phyloP scores from a whole-genome alignment of 1,140 invertebrate genomes.

The Trichomalopsis sarcophagae region DNA sequence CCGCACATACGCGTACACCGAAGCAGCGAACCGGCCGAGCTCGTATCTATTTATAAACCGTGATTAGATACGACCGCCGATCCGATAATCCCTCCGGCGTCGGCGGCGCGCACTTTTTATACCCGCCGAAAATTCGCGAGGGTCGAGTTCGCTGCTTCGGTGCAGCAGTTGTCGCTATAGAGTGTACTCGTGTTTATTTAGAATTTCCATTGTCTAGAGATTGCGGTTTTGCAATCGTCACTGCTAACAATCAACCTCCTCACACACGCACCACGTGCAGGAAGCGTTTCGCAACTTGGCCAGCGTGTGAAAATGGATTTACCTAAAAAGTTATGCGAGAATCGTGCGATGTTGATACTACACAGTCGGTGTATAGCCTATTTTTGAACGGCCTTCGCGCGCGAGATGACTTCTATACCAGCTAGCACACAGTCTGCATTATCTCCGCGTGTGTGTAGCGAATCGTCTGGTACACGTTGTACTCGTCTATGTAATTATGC shows the following conservation, averaged over 20 bases:
- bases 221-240: background rate
- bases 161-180: too few species aligned
- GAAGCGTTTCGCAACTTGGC: background rate
- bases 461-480: too few species aligned
- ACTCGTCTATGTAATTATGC: background rate
- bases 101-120: background rate
- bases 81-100: background rate
- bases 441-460: too few species aligned
- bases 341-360: background rate
- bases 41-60: constrained; percentile 14
- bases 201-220: background rate
- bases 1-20: background rate
- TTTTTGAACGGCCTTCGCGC: too few species aligned
- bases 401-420: too few species aligned
- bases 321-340: background rate
- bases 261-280: background rate
- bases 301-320: constrained; percentile 5
- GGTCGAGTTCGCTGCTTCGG: constrained; percentile 19
- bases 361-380: too few species aligned
- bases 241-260: background rate
- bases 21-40: background rate
- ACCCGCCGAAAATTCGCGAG: background rate
- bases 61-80: constrained; percentile 3
- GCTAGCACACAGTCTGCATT: too few species aligned
- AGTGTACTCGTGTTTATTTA: too few species aligned